These are phyloP conservation scores for Gymnothorax javanicus DNA, from an alignment of 2,797 vertebrate genomes.

Conservation along the genomic window DNA sequence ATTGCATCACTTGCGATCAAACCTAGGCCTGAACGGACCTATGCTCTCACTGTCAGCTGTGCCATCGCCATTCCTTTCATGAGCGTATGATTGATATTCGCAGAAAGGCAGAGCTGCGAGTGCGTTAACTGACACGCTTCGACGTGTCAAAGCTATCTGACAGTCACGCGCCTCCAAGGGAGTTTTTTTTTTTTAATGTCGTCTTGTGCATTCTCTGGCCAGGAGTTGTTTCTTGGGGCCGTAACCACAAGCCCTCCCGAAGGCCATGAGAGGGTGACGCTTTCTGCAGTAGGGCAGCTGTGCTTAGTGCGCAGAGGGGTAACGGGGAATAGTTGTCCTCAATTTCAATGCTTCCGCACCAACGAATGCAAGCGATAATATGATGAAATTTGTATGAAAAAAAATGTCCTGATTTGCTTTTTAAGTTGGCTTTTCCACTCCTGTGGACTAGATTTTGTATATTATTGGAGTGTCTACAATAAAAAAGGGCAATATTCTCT, in stretches of 20 bases:
- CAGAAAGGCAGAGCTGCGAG: not conserved
- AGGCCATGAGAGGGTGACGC: constrained; percentile 37
- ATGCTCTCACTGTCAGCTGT: not conserved
- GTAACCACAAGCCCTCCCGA: constrained; percentile 31
- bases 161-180: not conserved
- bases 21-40: not conserved
- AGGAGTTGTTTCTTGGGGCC: not conserved
- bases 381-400: not conserved
- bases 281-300: constrained; percentile 27
- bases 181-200: constrained; percentile 18
- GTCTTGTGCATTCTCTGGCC: not conserved
- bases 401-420: not conserved
- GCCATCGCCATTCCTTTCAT: constrained; percentile 9
- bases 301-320: not conserved
- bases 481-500: not conserved
- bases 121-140: constrained; percentile 10
- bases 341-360: not conserved
- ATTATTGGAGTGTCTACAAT: not conserved
- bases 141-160: constrained; percentile 6
- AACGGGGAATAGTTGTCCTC: not conserved
- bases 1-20: not conserved
- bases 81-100: not conserved
- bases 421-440: not conserved
- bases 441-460: not conserved
- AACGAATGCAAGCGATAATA: not conserved